Conservation (phyloP, 23 tunicate genomes). For the Diplosoma virens region DNA sequence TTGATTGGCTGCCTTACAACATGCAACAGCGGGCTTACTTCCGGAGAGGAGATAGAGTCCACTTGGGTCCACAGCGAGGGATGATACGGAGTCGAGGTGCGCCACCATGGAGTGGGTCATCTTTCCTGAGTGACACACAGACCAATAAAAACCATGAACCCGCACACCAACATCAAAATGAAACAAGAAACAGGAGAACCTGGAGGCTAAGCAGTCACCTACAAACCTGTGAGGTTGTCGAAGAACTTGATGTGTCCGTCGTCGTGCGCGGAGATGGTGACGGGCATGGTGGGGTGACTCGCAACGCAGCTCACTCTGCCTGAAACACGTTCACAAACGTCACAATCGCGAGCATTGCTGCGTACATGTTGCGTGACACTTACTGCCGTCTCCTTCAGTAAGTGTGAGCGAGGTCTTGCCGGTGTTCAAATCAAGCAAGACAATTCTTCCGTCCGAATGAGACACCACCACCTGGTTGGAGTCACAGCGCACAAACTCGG, state of each 20-base stretch:
- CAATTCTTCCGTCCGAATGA: slow-evolving; percentile 56
- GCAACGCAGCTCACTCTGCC: slow-evolving; percentile 81
- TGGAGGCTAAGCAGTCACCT: too few relatives aligned
- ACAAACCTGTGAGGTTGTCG: slow-evolving; percentile 74
- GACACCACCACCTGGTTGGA: slow-evolving; percentile 76
- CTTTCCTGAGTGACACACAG: slow-evolving; percentile 44
- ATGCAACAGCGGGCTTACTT: slow-evolving; percentile 89
- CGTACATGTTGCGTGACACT: too few relatives aligned
- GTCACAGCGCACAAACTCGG: slow-evolving; percentile 72
- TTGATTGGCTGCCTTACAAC: not conserved
- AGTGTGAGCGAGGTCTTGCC: slow-evolving; percentile 43
- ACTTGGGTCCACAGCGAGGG: slow-evolving; percentile 88
- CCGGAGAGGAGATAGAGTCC: slow-evolving; percentile 94
- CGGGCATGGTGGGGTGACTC: slow-evolving; percentile 88
- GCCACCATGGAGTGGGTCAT: slow-evolving; percentile 82
- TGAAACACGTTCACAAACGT: too few relatives aligned
- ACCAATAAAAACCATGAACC: not conserved
- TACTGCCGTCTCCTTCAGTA: slow-evolving; percentile 61
- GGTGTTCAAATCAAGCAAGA: slow-evolving; percentile 65
- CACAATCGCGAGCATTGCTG: too few relatives aligned
- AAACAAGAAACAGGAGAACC: too few relatives aligned
- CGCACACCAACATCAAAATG: not conserved
- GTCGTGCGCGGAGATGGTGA: slow-evolving; percentile 92
- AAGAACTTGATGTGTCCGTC: slow-evolving; percentile 86
- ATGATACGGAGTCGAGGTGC: slow-evolving; percentile 88